Evolutionary conservation across 2,797 vertebrate genomes (phyloP), one percentile per base, ranked within the genome.

Genomic region (Anas bernieri): DNA sequence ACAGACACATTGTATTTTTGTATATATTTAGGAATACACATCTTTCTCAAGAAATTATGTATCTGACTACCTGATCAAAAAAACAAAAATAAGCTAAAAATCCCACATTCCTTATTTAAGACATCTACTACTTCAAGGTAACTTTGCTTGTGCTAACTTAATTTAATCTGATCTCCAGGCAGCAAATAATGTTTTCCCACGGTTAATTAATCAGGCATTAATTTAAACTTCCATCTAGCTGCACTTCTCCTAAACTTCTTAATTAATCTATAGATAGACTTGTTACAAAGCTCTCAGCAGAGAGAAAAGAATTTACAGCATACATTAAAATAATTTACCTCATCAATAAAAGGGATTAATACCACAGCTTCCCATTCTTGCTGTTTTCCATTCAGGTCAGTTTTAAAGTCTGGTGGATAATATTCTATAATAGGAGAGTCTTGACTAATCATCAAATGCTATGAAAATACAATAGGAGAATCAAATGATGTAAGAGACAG

Each of bases 281-380:
- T 48, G 15, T 75, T 79, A 75, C 4, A 16, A 56, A 89, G 63
- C 8, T 90, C 88, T 91, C 75, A 62, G 37, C 11, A 89, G 21
- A 76, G n/a, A n/a, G n/a, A 21, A 78, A 95, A 69, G 50, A 52
- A 93, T 93, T 93, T 92, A 99, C 99, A 62, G 43, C 11, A 87
- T 17, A 76, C 3, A 2, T 1, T 58, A 21, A 78, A 95, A 69
- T 50, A 52, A 93, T 93, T 93, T 92, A 99, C 99, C 98, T 99
- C 99, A 91, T 99, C 98, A 90, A 99, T 99, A 96, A 99, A 99
- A 0, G 99, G 99, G 94, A 99, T 99, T 91, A 99, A 98, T 23
- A 99, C 99, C 75, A 99, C 99, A n/a, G 99, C 99, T 97, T 99
- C 99, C 99, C 99, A 99, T 78, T 99, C 99, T 95, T 99, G 99